Evolutionary conservation across 2,797 vertebrate species (phyloP).

Genomic region (Acrossocheilus wenchowensis): DNA sequence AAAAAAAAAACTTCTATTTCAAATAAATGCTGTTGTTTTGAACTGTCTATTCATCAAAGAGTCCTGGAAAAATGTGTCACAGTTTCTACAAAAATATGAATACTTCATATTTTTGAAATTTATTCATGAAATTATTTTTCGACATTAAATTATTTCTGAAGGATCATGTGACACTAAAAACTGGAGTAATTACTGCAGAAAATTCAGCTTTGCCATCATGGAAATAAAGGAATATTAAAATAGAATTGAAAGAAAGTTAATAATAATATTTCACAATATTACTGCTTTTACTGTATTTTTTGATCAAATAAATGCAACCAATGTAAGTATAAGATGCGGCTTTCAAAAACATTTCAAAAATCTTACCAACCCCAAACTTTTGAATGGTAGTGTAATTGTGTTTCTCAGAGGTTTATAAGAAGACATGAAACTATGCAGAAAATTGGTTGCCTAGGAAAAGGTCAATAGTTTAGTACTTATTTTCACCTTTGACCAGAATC

Average conservation of each 20-base stretch:
- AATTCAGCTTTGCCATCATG: background rate
- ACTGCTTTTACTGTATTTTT: background rate
- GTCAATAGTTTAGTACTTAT: background rate
- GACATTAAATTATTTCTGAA: background rate
- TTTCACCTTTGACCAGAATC: background rate
- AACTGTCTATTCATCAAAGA: background rate
- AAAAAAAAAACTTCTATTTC: background rate
- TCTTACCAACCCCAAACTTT: background rate
- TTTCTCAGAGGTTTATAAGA: background rate
- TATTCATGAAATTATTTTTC: background rate
- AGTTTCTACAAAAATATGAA: background rate
- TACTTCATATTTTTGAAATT: background rate
- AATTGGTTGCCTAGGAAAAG: background rate
- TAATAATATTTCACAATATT: background rate
- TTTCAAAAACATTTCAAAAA: background rate
- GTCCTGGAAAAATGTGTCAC: background rate
- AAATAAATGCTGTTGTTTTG: background rate
- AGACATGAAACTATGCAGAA: slow-evolving; percentile 1
- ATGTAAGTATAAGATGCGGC: background rate
- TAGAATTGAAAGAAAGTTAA: background rate
- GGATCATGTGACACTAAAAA: background rate
- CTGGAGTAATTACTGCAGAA: background rate
- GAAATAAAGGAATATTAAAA: background rate
- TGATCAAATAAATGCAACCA: background rate
- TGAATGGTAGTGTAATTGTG: background rate